phyloP scores from a whole-genome alignment of 2,113 vertebrate species.

The Grammomys surdaster region DNA sequence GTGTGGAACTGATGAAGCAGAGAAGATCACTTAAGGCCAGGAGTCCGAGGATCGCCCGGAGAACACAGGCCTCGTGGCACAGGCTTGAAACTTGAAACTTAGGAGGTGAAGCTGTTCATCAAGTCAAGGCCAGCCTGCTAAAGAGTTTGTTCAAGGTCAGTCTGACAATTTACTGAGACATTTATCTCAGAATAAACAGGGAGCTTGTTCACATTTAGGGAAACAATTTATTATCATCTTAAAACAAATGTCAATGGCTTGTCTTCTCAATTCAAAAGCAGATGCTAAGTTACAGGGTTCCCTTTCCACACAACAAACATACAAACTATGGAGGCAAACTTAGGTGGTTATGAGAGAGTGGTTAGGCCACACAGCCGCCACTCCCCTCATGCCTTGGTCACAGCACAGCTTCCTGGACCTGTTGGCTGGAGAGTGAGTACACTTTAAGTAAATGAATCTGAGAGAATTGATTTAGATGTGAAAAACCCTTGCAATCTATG shows the following conservation, averaged over 20 bases:
- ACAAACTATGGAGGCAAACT: not conserved
- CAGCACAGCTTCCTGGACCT: not conserved
- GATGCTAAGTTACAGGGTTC: not conserved
- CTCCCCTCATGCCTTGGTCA: not conserved
- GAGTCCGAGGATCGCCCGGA: not conserved
- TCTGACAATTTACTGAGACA: not conserved
- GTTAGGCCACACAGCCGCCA: not conserved
- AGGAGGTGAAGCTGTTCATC: too few species aligned
- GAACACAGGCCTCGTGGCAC: not conserved
- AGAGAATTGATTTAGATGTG: not conserved
- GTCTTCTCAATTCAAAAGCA: not conserved
- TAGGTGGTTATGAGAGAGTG: not conserved
- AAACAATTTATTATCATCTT: not conserved
- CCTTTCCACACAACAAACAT: not conserved
- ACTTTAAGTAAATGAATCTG: not conserved
- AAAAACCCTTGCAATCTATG: not conserved
- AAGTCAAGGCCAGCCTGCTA: not conserved
- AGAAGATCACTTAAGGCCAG: not conserved
- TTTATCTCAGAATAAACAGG: not conserved
- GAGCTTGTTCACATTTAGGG: too few species aligned
- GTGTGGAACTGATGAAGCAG: not conserved
- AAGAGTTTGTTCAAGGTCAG: not conserved
- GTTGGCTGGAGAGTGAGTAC: not conserved
- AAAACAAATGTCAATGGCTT: not conserved
- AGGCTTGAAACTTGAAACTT: not conserved